Percentiles rank a stretch among this genome's conserved stretches.
These are phyloP conservation scores for Polydrusus cervinus DNA, from an alignment of 2,888 invertebrate genomes.

Conservation along the genomic window DNA sequence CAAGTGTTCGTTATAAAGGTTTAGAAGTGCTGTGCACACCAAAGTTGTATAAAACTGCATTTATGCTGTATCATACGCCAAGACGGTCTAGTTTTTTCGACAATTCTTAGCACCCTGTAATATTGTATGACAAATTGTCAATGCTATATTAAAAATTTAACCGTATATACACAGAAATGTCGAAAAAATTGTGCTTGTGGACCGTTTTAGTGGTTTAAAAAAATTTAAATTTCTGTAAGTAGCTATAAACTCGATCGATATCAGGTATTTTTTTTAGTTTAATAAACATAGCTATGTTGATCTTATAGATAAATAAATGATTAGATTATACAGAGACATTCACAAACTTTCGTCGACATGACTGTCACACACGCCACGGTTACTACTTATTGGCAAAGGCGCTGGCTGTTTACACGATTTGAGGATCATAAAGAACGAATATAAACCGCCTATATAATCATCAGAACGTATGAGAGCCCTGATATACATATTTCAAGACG, in stretches of 20 bases:
- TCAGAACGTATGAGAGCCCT: no score
- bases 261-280: constrained; percentile 20
- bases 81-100: constrained; percentile 5
- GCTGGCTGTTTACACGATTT: no score
- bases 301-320: background rate
- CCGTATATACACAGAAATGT: constrained; percentile 31
- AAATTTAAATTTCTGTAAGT: constrained; percentile 10
- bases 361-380: no score
- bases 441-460: no score
- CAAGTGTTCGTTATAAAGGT: constrained; percentile 40
- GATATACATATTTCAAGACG: no score
- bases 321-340: no score
- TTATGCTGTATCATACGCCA: constrained; percentile 17
- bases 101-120: constrained; percentile 4
- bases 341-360: no score
- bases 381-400: no score
- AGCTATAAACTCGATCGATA: background rate
- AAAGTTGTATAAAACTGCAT: constrained; percentile 32
- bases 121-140: constrained; percentile 53
- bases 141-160: constrained; percentile 44
- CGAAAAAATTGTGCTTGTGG: constrained; percentile 25
- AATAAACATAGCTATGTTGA: background rate
- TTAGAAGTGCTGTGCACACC: constrained; percentile 42
- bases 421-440: no score
- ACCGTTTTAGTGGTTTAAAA: constrained; percentile 15